Conservation (phyloP, 2,797 vertebrate genomes). For the Pipistrellus pipistrellus region DNA sequence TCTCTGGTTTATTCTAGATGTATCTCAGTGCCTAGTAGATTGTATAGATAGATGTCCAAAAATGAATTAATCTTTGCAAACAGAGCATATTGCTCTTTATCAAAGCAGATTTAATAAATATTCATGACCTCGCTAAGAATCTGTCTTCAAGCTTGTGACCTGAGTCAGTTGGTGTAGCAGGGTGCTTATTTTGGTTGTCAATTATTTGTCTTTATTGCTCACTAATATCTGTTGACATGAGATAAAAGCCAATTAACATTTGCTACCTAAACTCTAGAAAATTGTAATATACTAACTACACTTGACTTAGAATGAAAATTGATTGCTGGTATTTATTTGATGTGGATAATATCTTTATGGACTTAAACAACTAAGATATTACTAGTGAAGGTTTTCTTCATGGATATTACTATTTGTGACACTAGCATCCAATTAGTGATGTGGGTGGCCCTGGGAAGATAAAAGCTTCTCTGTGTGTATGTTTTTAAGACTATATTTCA, state of each 20-base stretch:
- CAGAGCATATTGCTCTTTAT: slow-evolving; percentile 44
- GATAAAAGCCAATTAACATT: slow-evolving; percentile 75
- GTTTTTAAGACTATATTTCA: slow-evolving; percentile 56
- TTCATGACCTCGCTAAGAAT: neutral
- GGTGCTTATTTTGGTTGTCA: slow-evolving; percentile 62
- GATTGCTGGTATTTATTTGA: slow-evolving; percentile 67
- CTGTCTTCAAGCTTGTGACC: slow-evolving; percentile 31
- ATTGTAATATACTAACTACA: slow-evolving; percentile 61
- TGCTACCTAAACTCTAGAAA: slow-evolving; percentile 64
- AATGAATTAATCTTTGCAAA: neutral
- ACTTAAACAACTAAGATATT: slow-evolving; percentile 51
- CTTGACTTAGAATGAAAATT: slow-evolving; percentile 70
- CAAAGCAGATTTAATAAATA: slow-evolving; percentile 60
- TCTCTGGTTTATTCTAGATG: neutral
- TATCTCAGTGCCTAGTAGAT: neutral
- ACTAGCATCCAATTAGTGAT: slow-evolving; percentile 49
- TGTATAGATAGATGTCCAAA: neutral
- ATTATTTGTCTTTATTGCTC: slow-evolving; percentile 69
- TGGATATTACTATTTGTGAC: slow-evolving; percentile 7
- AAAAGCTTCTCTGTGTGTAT: slow-evolving; percentile 25
- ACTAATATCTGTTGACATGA: slow-evolving; percentile 67
- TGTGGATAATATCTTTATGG: slow-evolving; percentile 36
- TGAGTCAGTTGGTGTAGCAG: slow-evolving; percentile 61
- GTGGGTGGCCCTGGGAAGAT: neutral
- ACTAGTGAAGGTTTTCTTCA: slow-evolving; percentile 38